Conservation (phyloP, 2,113 vertebrate genomes). For the Chaenocephalus aceratus region DNA sequence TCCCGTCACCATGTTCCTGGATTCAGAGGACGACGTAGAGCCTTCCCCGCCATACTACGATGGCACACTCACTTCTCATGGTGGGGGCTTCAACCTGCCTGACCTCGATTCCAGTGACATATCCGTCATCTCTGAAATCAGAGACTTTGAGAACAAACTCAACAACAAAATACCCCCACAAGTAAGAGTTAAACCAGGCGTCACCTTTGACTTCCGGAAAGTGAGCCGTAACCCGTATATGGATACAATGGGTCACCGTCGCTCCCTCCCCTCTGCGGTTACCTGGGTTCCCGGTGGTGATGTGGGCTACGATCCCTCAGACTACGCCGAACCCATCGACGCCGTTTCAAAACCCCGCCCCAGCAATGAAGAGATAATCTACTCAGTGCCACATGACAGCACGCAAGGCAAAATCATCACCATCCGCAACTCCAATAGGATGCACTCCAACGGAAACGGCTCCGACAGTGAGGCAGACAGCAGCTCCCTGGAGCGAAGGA, state of each 20-base stretch:
- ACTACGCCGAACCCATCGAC: slow-evolving; percentile 96
- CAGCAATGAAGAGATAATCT: slow-evolving; percentile 96
- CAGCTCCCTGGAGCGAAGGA: slow-evolving; percentile 90
- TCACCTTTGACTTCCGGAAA: slow-evolving; percentile 91
- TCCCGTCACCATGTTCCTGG: slow-evolving; percentile 91
- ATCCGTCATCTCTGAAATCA: slow-evolving; percentile 88
- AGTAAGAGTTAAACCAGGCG: slow-evolving; percentile 91
- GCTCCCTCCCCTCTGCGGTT: slow-evolving; percentile 89
- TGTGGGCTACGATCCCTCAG: slow-evolving; percentile 92
- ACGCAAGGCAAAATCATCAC: slow-evolving; percentile 99
- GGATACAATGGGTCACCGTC: slow-evolving; percentile 87
- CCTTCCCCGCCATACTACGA: slow-evolving; percentile 89
- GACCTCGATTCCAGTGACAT: slow-evolving; percentile 92
- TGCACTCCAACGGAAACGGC: slow-evolving; percentile 93
- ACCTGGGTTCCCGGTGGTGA: slow-evolving; percentile 89
- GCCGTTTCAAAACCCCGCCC: slow-evolving; percentile 92
- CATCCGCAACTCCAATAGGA: slow-evolving; percentile 94
- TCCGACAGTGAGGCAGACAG: slow-evolving; percentile 96
- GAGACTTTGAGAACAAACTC: slow-evolving; percentile 91
- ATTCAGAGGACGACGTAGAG: slow-evolving; percentile 94
- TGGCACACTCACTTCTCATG: slow-evolving; percentile 82
- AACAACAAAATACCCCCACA: slow-evolving; percentile 94
- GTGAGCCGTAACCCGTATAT: slow-evolving; percentile 87
- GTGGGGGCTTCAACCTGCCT: slow-evolving; percentile 89
- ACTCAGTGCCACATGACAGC: slow-evolving; percentile 97